Percentiles rank a stretch among this genome's conserved stretches.
Evolutionary conservation across 2,113 vertebrate genomes (phyloP).

Genomic region (Mesitornis unicolor): DNA sequence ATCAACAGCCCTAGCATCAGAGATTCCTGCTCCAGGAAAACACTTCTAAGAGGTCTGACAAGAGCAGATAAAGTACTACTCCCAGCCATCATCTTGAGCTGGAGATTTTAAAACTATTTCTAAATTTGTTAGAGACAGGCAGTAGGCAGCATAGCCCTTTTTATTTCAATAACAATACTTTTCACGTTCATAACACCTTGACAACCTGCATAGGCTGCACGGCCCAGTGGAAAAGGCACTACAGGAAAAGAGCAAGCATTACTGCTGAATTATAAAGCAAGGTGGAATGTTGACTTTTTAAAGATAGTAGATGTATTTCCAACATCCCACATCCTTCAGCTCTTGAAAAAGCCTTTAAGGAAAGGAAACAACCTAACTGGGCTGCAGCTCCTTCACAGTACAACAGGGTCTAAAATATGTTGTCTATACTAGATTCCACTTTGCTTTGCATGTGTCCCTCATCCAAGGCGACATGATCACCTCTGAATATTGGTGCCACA

Average conservation of each 20-base stretch:
- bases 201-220: not conserved
- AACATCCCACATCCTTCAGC: not conserved
- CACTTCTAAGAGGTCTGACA: not conserved
- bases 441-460: rapidly evolving
- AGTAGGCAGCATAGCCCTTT: not conserved
- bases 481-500: not conserved
- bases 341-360: not conserved
- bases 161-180: not conserved
- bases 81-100: not conserved
- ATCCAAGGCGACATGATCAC: not conserved
- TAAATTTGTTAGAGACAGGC: not conserved
- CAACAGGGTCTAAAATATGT: not conserved
- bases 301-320: not conserved
- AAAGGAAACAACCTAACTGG: not conserved
- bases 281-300: not conserved
- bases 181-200: not conserved
- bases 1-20: not conserved
- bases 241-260: not conserved
- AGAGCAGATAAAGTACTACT: not conserved
- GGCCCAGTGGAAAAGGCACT: not conserved
- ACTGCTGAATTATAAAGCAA: not conserved
- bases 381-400: not conserved
- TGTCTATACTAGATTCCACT: not conserved
- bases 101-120: not conserved
- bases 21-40: not conserved